Evolutionary conservation across 2,888 invertebrate species (phyloP), one percentile per base, ranked within the genome.

Genomic region (Boloria selene): DNA sequence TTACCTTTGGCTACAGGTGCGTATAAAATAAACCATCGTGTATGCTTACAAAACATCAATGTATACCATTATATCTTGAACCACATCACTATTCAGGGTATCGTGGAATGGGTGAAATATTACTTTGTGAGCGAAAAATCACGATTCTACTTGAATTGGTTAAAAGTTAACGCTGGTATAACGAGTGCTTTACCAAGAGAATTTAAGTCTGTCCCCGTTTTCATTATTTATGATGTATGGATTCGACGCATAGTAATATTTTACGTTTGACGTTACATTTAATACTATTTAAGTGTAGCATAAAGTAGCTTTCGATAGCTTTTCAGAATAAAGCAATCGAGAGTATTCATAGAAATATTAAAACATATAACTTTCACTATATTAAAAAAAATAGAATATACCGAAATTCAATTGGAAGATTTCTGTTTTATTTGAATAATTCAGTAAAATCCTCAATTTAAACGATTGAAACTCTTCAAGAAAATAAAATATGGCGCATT

Each of bases 21-120:
- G 72, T 68, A 73, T 70, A 67, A 75, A 72, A 71, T 77, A 76
- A 73, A 73, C 73, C 72, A 70, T 64, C 61, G 63, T 44, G 64
- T 51, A 52, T 22, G 65, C 56, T 64, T 69, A 70, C 65, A 64
- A 67, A 63, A 71, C 65, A 50, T 53, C 60, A 55, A 61, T 66
- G 63, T 60, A 22, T 56, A 64, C 75, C 72, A 73, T 69, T 65
- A 62, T 73, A 73, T 64, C 67, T 68, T 68, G 73, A 68, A 52
- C 73, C 56, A 42, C 44, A 56, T 67, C 58, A 64, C 52, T 64
- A 63, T 70, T 60, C 49, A 58, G 44, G 61, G n/a, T 13, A 47
- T 13, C 26, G 17, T 44, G 55, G 42, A 49, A 18, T 13, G 6
- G 50, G 10, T 18, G 22, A 38, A 42, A 59, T 38, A 50, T 50